Conservation (phyloP, 2,888 invertebrate genomes). For the Boloria selene region DNA sequence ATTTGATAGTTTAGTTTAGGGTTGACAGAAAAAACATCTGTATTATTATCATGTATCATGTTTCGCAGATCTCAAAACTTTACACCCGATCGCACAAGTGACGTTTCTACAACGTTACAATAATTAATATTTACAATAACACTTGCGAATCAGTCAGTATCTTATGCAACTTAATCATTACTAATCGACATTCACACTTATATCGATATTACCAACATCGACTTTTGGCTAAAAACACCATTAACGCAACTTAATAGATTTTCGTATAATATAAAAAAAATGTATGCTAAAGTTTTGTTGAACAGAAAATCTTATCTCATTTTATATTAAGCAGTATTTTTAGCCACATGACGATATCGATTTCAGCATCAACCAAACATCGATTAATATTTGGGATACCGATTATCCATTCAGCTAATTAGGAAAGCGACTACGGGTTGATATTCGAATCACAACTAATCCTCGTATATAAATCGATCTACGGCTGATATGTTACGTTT, state of each 20-base stretch:
- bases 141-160: constrained; percentile 76
- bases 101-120: constrained; percentile 43
- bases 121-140: constrained; percentile 79
- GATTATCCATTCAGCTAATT: constrained; percentile 38
- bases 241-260: background rate
- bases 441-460: constrained; percentile 49
- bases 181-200: constrained; percentile 39
- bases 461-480: constrained; percentile 46
- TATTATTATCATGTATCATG: constrained; percentile 3
- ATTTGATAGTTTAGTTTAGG: background rate
- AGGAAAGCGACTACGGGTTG: constrained; percentile 57
- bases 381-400: constrained; percentile 17
- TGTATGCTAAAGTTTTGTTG: background rate
- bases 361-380: constrained; percentile 9
- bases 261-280: background rate
- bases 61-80: constrained; percentile 11
- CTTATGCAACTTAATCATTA: constrained; percentile 53
- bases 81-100: constrained; percentile 40
- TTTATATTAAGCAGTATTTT: constrained; percentile 5
- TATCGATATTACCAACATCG: constrained; percentile 13
- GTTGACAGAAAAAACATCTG: constrained; percentile 26
- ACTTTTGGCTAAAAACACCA: background rate
- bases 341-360: constrained; percentile 9
- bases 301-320: background rate
- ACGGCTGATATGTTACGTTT: constrained; percentile 56